Conservation (phyloP, 2,113 vertebrate genomes). For the Sakesphorus luctuosus region DNA sequence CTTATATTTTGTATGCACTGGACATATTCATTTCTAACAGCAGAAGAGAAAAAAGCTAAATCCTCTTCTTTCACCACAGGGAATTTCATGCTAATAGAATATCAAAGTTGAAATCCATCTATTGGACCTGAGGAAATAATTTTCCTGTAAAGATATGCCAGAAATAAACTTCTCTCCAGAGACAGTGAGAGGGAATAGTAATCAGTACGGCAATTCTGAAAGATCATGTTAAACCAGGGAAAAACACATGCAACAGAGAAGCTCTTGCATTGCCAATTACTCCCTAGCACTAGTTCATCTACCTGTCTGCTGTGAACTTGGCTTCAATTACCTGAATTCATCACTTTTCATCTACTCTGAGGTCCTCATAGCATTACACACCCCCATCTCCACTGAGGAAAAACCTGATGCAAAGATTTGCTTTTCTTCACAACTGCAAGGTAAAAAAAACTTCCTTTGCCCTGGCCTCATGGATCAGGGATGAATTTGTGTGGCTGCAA, state of each 20-base stretch:
- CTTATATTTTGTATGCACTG: not conserved
- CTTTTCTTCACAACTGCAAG: not conserved
- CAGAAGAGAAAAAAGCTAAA: not conserved
- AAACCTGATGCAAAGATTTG: not conserved
- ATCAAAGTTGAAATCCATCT: conserved; percentile 19
- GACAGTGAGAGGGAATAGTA: not conserved
- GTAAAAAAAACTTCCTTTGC: not conserved
- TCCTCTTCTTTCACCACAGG: not conserved
- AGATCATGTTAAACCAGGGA: not conserved
- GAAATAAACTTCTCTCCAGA: conserved; percentile 26
- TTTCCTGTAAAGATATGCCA: conserved; percentile 20
- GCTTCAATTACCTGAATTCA: not conserved
- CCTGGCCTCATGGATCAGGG: not conserved
- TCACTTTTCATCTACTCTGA: not conserved
- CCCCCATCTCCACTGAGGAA: not conserved
- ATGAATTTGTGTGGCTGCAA: not conserved
- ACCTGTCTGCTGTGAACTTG: not conserved
- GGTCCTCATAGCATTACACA: not conserved
- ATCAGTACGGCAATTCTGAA: not conserved
- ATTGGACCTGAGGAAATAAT: not conserved
- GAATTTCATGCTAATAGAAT: conserved; percentile 28
- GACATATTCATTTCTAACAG: not conserved
- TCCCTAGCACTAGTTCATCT: not conserved
- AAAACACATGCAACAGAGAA: not conserved
- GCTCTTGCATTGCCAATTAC: not conserved